Evolutionary conservation across 2,888 invertebrate species (phyloP).

Genomic region (Opisthograptis luteolata): DNA sequence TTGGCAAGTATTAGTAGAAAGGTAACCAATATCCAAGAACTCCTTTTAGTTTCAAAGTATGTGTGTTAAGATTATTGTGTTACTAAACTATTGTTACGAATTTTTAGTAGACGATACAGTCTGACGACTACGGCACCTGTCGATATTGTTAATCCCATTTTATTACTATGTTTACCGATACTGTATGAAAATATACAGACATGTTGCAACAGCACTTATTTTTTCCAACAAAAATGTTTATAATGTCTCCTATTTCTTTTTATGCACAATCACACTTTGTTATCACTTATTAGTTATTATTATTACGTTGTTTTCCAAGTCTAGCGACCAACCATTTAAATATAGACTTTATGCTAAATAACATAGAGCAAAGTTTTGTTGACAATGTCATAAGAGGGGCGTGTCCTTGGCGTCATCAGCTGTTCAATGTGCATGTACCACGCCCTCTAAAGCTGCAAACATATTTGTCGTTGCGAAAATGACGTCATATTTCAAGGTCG

Average conservation of each 20-base stretch:
- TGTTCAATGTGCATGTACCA: background rate
- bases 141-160: too few species aligned
- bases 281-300: background rate
- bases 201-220: background rate
- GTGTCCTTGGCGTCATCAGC: constrained; percentile 1
- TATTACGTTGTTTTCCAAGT: too few species aligned
- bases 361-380: background rate
- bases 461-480: too few species aligned
- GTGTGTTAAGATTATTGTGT: too few species aligned
- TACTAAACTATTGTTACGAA: too few species aligned
- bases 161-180: too few species aligned
- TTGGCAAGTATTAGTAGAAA: too few species aligned
- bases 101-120: too few species aligned
- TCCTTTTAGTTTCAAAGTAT: too few species aligned
- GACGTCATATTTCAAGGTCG: too few species aligned
- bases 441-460: constrained; percentile 5
- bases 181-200: constrained; percentile 1
- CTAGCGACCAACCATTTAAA: background rate
- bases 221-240: background rate
- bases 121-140: too few species aligned
- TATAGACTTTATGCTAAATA: background rate
- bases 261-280: background rate
- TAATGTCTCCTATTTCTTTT: background rate
- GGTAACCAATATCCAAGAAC: too few species aligned
- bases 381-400: background rate